A percentile compares a stretch with the other conserved stretches of the same genome.
These are phyloP conservation scores for Clupea harengus DNA, from an alignment of 2,113 vertebrate genomes.

Conservation along the genomic window DNA sequence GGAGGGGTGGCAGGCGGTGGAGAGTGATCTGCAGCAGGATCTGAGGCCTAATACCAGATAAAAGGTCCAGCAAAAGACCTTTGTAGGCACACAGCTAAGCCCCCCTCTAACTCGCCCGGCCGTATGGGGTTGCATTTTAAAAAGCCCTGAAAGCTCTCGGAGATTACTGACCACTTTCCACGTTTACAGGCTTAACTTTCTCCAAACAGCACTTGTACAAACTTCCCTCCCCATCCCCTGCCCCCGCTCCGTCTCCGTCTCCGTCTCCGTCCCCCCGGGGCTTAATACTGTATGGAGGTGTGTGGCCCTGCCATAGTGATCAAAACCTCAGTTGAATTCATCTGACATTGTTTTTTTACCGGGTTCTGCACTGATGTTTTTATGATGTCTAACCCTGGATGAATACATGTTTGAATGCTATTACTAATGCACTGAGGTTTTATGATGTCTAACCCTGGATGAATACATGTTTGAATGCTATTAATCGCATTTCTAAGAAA, in stretches of 20 bases:
- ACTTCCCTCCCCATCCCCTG: neutral
- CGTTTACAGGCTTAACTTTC: conserved; percentile 29
- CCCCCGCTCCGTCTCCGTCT: neutral
- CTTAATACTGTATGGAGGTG: neutral
- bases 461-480: neutral
- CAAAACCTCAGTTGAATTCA: no score
- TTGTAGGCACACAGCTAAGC: conserved; percentile 54
- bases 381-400: no score
- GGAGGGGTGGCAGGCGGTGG: neutral
- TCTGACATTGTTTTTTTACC: no score
- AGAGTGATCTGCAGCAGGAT: conserved; percentile 27
- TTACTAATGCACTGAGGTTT: neutral
- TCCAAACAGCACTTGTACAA: conserved; percentile 9
- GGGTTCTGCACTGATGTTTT: no score
- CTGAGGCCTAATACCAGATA: conserved; percentile 60
- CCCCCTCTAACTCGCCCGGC: conserved; percentile 47
- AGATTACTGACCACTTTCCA: conserved; percentile 37
- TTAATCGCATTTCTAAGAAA: neutral
- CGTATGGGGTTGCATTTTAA: conserved; percentile 26
- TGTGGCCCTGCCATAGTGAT: no score
- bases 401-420: neutral
- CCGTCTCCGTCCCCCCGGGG: no score
- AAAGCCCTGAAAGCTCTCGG: conserved; percentile 19
- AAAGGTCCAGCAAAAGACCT: conserved; percentile 55
- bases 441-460: no score